A percentile compares a stretch with the other conserved stretches of the same genome.
These are phyloP conservation scores for Bombus superbus DNA, from an alignment of 1,140 invertebrate species.

Conservation along the genomic window DNA sequence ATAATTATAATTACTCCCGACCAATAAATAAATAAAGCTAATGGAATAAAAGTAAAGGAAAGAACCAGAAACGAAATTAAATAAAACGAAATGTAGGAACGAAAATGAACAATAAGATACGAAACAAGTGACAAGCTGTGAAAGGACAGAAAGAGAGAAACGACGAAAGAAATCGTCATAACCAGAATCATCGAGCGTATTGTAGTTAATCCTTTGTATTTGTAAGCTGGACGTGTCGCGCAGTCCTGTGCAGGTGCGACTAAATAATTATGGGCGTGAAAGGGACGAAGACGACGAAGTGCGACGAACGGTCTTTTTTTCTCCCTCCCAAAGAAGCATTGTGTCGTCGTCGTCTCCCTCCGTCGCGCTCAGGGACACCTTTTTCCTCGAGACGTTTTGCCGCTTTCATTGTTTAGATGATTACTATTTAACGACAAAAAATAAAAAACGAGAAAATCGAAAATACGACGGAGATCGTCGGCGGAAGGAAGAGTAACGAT, in stretches of 20 bases:
- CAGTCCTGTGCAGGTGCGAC: constrained; percentile 53
- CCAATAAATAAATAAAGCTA: background rate
- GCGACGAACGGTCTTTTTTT: constrained; percentile 36
- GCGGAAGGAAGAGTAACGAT: background rate
- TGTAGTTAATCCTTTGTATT: constrained; percentile 14
- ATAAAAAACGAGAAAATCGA: constrained; percentile 31
- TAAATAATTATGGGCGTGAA: constrained; percentile 55
- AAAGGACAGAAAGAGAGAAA: background rate
- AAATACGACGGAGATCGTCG: background rate
- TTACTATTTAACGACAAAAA: constrained; percentile 73
- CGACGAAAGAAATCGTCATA: constrained; percentile 9
- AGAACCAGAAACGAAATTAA: constrained; percentile 20
- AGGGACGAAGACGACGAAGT: constrained; percentile 56
- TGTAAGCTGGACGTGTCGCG: constrained; percentile 22
- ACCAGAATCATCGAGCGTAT: background rate
- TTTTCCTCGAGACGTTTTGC: constrained; percentile 77
- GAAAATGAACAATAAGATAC: background rate
- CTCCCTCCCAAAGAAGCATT: constrained; percentile 46
- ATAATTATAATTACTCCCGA: constrained; percentile 1
- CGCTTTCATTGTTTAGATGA: constrained; percentile 81
- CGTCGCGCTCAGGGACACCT: constrained; percentile 67
- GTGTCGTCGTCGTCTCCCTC: constrained; percentile 57
- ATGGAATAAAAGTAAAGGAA: background rate
- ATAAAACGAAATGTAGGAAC: background rate
- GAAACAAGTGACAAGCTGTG: background rate